Evolutionary conservation across 2,797 vertebrate genomes (phyloP), one percentile per base, ranked within the genome.

Genomic region (Acanthiza pusilla): DNA sequence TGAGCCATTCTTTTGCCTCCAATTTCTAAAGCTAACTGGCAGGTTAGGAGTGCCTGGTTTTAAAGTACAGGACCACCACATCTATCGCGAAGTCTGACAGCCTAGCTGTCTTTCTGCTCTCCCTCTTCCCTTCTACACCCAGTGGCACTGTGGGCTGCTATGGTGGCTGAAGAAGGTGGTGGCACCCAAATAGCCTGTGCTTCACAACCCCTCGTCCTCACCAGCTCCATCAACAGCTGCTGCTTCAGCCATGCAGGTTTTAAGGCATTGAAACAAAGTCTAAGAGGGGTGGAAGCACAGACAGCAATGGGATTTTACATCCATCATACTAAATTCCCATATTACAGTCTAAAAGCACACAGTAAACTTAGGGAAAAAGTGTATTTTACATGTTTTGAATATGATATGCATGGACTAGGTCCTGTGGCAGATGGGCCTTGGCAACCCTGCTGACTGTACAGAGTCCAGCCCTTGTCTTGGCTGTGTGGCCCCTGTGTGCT

Each of bases 401-500:
- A 34, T 21, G 55, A 85, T 58, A 42, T 36, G 43, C 7, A 8
- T 30, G 50, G 26, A 30, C 27, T 70, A 50, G 36, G 43, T 51
- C 55, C 30, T 62, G 65, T 74, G 30, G 29, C 71, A 71, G 40
- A 54, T 13, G 8, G 45, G 17, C 29, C 23, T 51, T 88, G 63
- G 22, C 26, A 83, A 2, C 21, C 26, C 21, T 42, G 17, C 29
- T 73, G 47, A 16, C 20, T 20, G 15, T 21, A 29, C 3, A 7
- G 32, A 30, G 22, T 19, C 32, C n/a, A 25, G 50, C 62, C 34
- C 8, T 27, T 38, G 50, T n/a, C 42, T 61, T n/a, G 20, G 30
- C 55, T 18, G 1, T 9, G 29, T 14, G 21, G 42, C 36, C n/a
- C 8, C 21, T 82, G 32, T 0, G 0, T 45, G 12, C 21, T 65